phyloP scores from a whole-genome alignment of 2,888 invertebrate species.

The Drosophila mayaguana region DNA sequence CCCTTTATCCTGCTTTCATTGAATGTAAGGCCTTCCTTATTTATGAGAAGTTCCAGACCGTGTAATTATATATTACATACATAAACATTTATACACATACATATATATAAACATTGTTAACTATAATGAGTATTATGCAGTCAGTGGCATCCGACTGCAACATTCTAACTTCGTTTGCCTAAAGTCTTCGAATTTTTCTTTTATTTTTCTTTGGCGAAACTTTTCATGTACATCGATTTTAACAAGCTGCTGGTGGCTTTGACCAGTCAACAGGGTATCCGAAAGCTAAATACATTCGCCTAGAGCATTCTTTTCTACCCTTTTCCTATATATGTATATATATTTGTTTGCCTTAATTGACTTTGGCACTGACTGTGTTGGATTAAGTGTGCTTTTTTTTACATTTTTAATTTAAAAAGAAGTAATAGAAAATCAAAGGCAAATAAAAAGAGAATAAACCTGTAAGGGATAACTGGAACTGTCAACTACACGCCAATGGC shows the following conservation, averaged over 20 bases:
- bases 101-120: no score
- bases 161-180: not conserved
- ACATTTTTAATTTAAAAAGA: slow-evolving; percentile 59
- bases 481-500: slow-evolving; percentile 44
- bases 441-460: not conserved
- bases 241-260: not conserved
- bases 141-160: not conserved
- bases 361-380: slow-evolving; percentile 54
- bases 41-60: no score
- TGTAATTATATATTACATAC: no score
- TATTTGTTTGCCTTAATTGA: slow-evolving; percentile 59
- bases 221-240: no score
- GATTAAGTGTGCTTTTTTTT: slow-evolving; percentile 57
- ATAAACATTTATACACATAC: no score
- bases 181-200: not conserved
- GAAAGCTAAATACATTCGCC: not conserved
- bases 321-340: slow-evolving; percentile 6
- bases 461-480: slow-evolving; percentile 18
- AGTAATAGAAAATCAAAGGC: slow-evolving; percentile 31
- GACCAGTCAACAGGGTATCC: slow-evolving; percentile 5
- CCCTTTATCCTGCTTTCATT: no score
- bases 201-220: not conserved
- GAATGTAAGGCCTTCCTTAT: no score
- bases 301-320: not conserved
- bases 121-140: not conserved